Base-by-base conservation (phyloP, 2,113 vertebrate species). In the Falco punctatus region DNA sequence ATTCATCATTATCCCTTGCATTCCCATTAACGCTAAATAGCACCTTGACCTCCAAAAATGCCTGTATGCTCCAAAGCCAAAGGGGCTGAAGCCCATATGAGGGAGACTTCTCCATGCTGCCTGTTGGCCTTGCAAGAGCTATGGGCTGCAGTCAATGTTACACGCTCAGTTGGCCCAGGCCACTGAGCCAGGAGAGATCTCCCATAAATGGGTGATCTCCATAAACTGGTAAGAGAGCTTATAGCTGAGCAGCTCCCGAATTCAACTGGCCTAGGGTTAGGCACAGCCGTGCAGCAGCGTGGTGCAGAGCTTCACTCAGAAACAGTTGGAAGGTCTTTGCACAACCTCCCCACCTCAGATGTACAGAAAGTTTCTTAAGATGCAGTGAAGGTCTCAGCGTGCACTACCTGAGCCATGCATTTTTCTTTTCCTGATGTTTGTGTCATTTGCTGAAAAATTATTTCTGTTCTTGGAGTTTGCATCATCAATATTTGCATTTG, bases 401-500 rank as follows among this genome's bases (percentile, higher is more conserved):
- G 28, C 38, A 64, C 52, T 67, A 3, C 48, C 40, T 27, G 35
- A 79, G 24, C 35, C 24, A 74, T 35, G 30, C 38, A 12, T 40
- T 69, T 52, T 22, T 79, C 13, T 59, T 62, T 51, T n/a, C 13
- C 48, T 58, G 16, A n/a, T 40, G n/a, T 75, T 87, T 65, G 15
- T 19, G 35, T 82, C 38, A 21, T 91, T n/a, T 30, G 28, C 65
- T 89, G 62, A 40, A 54, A 88, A 88, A 58, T 30, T 0, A 55
- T 85, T 83, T 51, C 49, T 82, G 13, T 65, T 94, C 94, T 90
- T 58, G 46, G 71, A n/a, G 35, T 81, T 65, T 3, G 0, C 54
- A 24, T 75, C 40, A 57, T 80, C 78, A 73, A 28, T 92, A 82
- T 94, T 94, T 94, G 72, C 74, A 62, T 92, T 77, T 90, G 72